Evolutionary conservation across 2,113 vertebrate genomes (phyloP).

Genomic region (Toxostoma redivivum): DNA sequence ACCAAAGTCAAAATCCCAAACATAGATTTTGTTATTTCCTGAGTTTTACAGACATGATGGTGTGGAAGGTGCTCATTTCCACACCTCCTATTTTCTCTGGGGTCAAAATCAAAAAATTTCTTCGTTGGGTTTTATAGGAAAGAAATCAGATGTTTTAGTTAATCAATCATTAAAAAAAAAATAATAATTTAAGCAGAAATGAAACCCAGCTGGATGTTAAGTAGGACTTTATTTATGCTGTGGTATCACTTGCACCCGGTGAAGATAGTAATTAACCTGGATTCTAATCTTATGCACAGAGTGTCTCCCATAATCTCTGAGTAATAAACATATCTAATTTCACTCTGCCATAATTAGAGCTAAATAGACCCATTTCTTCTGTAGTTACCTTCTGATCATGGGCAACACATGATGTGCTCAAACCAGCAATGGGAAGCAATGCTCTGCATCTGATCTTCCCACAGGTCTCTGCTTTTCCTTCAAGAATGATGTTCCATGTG

Average conservation of each 20-base stretch:
- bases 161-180: not conserved
- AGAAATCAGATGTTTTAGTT: not conserved
- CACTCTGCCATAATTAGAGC: not conserved
- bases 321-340: not conserved
- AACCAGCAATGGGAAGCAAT: not conserved
- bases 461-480: not conserved
- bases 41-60: not conserved
- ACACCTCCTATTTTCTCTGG: not conserved
- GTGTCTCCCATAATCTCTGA: not conserved
- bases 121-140: not conserved
- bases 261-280: constrained; percentile 17
- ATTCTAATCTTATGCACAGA: not conserved
- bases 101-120: not conserved
- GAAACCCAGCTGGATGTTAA: not conserved
- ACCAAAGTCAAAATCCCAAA: not conserved
- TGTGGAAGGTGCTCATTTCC: not conserved
- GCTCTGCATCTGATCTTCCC: not conserved
- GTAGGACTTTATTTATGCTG: not conserved
- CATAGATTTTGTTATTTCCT: not conserved
- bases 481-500: not conserved
- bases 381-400: not conserved
- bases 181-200: not conserved
- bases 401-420: not conserved
- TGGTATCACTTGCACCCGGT: not conserved
- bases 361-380: not conserved